Percentiles rank a stretch among this genome's conserved stretches.
Evolutionary conservation across 2,888 invertebrate species (phyloP).

Genomic region (Agrilus biguttatus): DNA sequence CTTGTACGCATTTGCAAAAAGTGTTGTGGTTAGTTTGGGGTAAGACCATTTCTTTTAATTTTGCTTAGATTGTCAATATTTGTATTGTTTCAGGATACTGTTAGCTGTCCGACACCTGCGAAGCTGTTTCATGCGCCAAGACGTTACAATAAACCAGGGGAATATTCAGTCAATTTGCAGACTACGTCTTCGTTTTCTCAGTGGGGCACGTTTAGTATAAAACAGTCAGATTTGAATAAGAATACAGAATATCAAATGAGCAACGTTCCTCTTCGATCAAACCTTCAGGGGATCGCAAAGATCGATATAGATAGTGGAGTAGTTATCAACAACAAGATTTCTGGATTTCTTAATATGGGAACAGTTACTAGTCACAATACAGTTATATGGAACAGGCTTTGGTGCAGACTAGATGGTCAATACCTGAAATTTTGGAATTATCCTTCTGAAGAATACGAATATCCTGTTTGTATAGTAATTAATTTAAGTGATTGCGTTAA

Average conservation of each 20-base stretch:
- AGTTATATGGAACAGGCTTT: constrained; percentile 35
- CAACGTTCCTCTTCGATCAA: constrained; percentile 14
- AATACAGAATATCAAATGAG: constrained; percentile 18
- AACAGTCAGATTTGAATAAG: constrained; percentile 18
- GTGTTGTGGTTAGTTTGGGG: no score
- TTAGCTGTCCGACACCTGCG: constrained; percentile 19
- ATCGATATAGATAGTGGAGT: constrained; percentile 19
- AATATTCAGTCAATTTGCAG: constrained; percentile 10
- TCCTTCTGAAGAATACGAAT: constrained; percentile 27
- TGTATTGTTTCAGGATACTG: constrained; percentile 9
- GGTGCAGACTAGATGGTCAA: constrained; percentile 34
- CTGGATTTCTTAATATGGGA: constrained; percentile 36
- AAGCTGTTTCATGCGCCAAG: constrained; percentile 14
- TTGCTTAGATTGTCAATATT: constrained; percentile 1
- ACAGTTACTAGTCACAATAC: constrained; percentile 25
- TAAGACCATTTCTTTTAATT: no score
- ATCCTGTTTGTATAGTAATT: constrained; percentile 23
- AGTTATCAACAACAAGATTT: constrained; percentile 18
- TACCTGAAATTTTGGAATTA: constrained; percentile 34
- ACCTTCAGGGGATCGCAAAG: constrained; percentile 19
- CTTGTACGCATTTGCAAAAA: no score
- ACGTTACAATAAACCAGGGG: constrained; percentile 8
- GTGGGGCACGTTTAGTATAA: constrained; percentile 17
- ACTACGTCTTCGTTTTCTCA: constrained; percentile 3
- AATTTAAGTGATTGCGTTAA: constrained; percentile 28